A percentile compares a stretch with the other conserved stretches of the same genome.
phyloP scores from a whole-genome alignment of 1,140 invertebrate species.

The Trichonephila clavipes region DNA sequence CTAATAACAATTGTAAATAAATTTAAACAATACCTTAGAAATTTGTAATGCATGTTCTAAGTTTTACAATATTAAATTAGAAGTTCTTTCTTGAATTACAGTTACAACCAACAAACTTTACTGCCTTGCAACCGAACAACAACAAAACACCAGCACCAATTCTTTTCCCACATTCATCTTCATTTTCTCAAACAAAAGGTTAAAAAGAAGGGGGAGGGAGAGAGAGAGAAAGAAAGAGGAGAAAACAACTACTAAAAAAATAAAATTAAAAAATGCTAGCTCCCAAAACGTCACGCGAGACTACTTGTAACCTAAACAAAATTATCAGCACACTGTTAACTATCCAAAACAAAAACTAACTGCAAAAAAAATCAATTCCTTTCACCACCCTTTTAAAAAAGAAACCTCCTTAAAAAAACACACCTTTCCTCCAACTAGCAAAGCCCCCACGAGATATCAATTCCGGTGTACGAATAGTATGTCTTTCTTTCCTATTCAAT shows the following conservation, averaged over 20 bases:
- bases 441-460: background rate
- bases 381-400: background rate
- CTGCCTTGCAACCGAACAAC: too few relatives aligned
- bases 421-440: background rate
- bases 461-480: background rate
- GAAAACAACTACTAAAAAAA: background rate
- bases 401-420: too few relatives aligned
- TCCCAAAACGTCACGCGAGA: background rate
- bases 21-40: too few relatives aligned
- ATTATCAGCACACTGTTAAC: background rate
- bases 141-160: too few relatives aligned
- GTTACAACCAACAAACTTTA: too few relatives aligned
- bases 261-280: background rate
- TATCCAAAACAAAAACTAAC: background rate
- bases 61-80: too few relatives aligned
- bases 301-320: conserved; percentile 5
- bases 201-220: background rate
- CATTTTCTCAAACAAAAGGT: background rate
- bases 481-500: background rate
- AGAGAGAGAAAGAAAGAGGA: background rate
- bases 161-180: background rate
- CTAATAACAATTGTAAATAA: too few relatives aligned
- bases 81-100: too few relatives aligned
- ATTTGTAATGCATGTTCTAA: too few relatives aligned
- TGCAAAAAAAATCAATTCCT: background rate